Conservation (phyloP, 2,797 vertebrate species). For the Sitta carolinensis region DNA sequence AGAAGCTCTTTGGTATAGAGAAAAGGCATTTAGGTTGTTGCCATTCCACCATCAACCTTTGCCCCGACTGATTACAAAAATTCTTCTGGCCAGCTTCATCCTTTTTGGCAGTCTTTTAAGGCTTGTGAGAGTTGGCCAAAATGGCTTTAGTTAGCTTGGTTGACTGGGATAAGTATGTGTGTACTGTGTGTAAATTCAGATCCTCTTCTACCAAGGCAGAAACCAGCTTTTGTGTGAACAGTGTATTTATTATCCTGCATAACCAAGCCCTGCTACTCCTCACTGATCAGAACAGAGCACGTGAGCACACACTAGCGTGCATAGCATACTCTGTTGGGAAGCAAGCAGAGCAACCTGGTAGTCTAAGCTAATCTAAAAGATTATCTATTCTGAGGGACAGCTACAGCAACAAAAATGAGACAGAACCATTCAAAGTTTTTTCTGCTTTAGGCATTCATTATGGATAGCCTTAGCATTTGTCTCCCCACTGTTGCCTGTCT, state of each 20-base stretch:
- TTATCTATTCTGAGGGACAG: background rate
- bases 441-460: background rate
- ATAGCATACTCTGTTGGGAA: accelerated
- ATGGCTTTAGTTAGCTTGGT: background rate
- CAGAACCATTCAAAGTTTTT: background rate
- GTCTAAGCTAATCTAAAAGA: background rate
- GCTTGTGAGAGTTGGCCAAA: background rate
- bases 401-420: background rate
- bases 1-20: background rate
- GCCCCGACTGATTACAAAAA: background rate
- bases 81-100: background rate
- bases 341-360: background rate
- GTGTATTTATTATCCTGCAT: background rate
- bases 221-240: background rate
- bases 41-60: accelerated
- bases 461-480: background rate
- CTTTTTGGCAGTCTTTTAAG: background rate
- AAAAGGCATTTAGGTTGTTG: background rate
- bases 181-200: background rate
- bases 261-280: background rate
- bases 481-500: background rate
- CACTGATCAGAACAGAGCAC: background rate
- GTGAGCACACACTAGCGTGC: background rate
- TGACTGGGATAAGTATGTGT: background rate
- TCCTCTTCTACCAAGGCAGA: background rate